Evolutionary conservation across 2,797 vertebrate species (phyloP), one percentile per base, ranked within the genome.

Genomic region (Allobates femoralis): DNA sequence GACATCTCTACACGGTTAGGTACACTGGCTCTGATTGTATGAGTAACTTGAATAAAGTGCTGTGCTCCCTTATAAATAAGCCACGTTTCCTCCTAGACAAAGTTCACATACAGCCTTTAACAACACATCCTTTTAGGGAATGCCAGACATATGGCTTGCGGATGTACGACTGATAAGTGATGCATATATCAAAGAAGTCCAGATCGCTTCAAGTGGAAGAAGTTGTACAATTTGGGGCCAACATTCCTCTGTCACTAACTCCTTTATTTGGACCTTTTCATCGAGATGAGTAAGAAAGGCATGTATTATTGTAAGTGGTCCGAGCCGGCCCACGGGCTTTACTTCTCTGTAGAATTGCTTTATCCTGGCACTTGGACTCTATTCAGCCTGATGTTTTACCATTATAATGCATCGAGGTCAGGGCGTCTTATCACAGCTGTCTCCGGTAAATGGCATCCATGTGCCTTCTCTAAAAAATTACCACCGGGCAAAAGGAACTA

Each of bases 91-190:
- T 81, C 60, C 80, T 64, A 80, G 58, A 80, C 78, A 81, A 15
- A 81, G 60, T 81, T 81, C 60, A 66, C n/a, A 81, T 28, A 67
- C 37, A 81, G 41, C 26, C 37, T 26, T 66, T 66, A 51, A 82
- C 32, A 69, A 73, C 80, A 82, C 64, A 82, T 56, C 80, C 66
- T 82, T 82, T 82, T 71, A 82, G 18, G 46, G 80, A 82, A 50
- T 69, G 80, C 80, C 80, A 82, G 80, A 71, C 80, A 73, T 71
- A 71, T 82, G 80, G 80, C 26, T 82, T 82, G 80, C 50, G 66
- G 80, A 58, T 71, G 80, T 19, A 73, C 3, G 64, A 30, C 79
- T 56, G 23, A 81, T 79, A 56, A 79, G 51, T 51, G 56, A 51
- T 21, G 56, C 6, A 8, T 67, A 32, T 71, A 82, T 56, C 64